Evolutionary conservation across 2,113 vertebrate species (phyloP), one percentile per base, ranked within the genome.

Genomic region (Boulengeromyrus knoepffleri): DNA sequence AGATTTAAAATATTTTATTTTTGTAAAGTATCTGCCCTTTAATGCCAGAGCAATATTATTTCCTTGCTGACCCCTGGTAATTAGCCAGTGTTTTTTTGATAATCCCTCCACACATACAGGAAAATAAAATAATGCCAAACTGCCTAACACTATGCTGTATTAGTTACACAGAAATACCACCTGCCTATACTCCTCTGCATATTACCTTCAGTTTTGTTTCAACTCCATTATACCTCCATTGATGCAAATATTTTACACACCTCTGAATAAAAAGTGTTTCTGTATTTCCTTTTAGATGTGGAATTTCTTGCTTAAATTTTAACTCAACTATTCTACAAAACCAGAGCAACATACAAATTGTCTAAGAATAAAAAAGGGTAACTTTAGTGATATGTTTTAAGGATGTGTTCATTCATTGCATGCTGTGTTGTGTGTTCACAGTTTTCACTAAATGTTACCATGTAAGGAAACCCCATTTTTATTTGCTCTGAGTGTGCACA

Each of bases 181-280:
- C 62, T 70, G 62, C 62, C 62, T 70, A 13, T 31, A 70, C n/a
- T 31, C 62, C 27, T 70, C 62, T 27, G 27, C 27, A 31, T 31
- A 27, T 70, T 70, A 70, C 62, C 62, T 70, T 66, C 62, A 12
- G 62, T 66, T 70, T 31, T 70, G 62, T 31, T 42, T 39, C 74
- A 5, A 80, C 31, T 19, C 74, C 74, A 80, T 39, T 80, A 42
- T 36, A 42, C 74, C 74, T 42, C 31, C 50, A 56, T 53, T 91
- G 53, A 83, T 93, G 91, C 92, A 92, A 93, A 91, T 92, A 91
- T 92, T 93, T 93, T 92, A 91, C 90, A 92, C 94, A 95, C 95
- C 95, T 95, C 93, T 90, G 92, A 90, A 93, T 93, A 92, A 91
- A 92, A 94, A 95, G 95, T 92, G 92, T 94, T 92, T 93, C 87